Conservation (phyloP, 2,888 invertebrate genomes). For the Drosophila rubida region DNA sequence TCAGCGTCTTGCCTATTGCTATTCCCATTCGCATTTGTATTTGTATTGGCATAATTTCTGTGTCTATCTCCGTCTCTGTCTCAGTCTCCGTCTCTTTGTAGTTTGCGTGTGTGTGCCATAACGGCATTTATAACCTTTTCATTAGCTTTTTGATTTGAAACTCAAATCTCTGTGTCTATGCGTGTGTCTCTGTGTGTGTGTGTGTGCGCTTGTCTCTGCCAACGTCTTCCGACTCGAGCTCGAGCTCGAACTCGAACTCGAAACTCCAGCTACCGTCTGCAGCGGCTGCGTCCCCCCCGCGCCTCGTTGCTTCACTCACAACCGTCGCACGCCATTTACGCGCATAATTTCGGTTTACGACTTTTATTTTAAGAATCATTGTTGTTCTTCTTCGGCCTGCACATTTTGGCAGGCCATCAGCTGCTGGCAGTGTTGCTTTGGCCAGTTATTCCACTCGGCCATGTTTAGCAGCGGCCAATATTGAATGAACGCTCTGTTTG, state of each 20-base stretch:
- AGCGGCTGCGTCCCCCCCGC: not conserved
- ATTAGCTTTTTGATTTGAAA: slow-evolving; percentile 78
- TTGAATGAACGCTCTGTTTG: slow-evolving; percentile 44
- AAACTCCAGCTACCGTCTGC: slow-evolving; percentile 25
- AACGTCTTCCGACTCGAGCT: not conserved
- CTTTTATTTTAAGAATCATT: slow-evolving; percentile 4
- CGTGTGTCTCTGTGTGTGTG: slow-evolving; percentile 47
- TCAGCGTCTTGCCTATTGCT: not conserved
- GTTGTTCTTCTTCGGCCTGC: slow-evolving; percentile 6
- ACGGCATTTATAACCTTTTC: slow-evolving; percentile 79
- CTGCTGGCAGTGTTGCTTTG: no score
- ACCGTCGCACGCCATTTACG: slow-evolving; percentile 55
- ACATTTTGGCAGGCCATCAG: slow-evolving; percentile 28
- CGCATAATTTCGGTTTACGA: slow-evolving; percentile 59
- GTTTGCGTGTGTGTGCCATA: slow-evolving; percentile 40
- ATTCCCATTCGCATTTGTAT: slow-evolving; percentile 42
- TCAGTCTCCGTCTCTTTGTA: not conserved
- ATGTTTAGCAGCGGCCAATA: slow-evolving; percentile 47
- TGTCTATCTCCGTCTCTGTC: slow-evolving; percentile 8
- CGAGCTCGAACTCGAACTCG: slow-evolving; percentile 5
- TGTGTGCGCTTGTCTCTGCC: slow-evolving; percentile 30
- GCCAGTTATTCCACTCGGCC: slow-evolving; percentile 33
- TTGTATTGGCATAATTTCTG: slow-evolving; percentile 69
- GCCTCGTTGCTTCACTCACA: not conserved
- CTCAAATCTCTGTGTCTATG: slow-evolving; percentile 63